phyloP scores from a whole-genome alignment of 2,113 vertebrate species.

The Rhabdomys dilectus region DNA sequence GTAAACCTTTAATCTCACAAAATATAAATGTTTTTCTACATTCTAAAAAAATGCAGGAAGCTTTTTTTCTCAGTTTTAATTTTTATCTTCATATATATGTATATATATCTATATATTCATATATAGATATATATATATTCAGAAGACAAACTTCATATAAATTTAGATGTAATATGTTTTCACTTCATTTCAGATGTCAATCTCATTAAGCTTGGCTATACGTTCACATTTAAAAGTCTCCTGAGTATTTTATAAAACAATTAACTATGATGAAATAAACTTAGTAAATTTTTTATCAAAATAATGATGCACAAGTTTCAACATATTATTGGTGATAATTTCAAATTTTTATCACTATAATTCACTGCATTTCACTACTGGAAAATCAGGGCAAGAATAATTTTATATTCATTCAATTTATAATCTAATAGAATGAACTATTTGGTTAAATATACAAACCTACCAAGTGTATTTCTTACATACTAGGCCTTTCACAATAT shows the following conservation, averaged over 20 bases:
- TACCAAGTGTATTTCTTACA: conserved; percentile 21
- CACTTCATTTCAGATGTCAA: background rate
- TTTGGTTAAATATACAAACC: conserved; percentile 20
- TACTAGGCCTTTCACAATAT: background rate
- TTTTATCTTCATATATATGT: background rate
- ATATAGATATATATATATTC: background rate
- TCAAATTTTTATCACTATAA: background rate
- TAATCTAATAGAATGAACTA: background rate
- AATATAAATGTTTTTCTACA: background rate
- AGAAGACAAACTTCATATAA: background rate
- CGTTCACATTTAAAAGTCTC: background rate
- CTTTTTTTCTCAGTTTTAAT: background rate
- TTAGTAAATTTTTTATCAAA: conserved; percentile 16
- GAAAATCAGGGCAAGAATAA: conserved; percentile 42
- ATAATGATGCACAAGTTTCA: background rate
- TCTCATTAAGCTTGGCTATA: background rate
- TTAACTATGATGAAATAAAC: conserved; percentile 13
- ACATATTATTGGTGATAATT: background rate
- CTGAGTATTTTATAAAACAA: conserved; percentile 16
- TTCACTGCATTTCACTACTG: conserved; percentile 6
- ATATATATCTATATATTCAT: too few relatives aligned
- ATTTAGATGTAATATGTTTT: conserved; percentile 28
- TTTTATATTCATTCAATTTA: conserved; percentile 9
- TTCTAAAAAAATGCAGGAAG: background rate
- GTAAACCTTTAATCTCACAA: conserved; percentile 30